Percentiles rank a stretch among this genome's conserved stretches.
Conservation (phyloP, 2,797 vertebrate species). For the Coluber constrictor region DNA sequence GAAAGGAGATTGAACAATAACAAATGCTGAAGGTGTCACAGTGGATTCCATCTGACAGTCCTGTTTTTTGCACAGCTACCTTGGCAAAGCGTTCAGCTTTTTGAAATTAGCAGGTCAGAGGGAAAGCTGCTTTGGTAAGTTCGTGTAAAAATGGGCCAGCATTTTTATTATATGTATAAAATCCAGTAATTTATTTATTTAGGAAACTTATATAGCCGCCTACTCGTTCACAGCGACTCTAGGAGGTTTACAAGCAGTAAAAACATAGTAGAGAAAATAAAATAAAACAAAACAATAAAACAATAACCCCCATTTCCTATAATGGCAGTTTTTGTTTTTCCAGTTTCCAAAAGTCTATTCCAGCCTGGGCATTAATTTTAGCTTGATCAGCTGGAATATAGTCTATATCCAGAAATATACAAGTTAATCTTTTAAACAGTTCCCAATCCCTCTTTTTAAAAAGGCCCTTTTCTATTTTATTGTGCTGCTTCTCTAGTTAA, state of each 20-base stretch:
- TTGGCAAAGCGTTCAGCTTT: background rate
- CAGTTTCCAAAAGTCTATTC: background rate
- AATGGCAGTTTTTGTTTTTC: background rate
- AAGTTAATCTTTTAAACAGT: constrained; percentile 1
- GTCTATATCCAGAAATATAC: constrained; percentile 15
- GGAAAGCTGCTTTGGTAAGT: background rate
- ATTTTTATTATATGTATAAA: fast-evolving
- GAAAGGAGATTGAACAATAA: background rate
- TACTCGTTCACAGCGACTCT: background rate
- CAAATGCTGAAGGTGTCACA: background rate
- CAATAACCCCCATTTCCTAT: background rate
- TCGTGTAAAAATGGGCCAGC: background rate
- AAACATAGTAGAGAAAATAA: background rate
- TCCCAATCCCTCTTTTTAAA: constrained; percentile 16
- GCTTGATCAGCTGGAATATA: background rate
- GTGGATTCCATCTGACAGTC: background rate
- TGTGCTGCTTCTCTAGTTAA: background rate
- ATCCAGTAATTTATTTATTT: background rate
- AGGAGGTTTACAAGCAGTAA: background rate
- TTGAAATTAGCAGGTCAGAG: background rate
- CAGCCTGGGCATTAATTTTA: background rate
- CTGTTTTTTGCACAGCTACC: background rate
- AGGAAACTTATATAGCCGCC: background rate
- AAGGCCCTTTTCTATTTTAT: background rate
- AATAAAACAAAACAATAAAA: background rate